Evolutionary conservation across 1,140 invertebrate species (phyloP), one percentile per base, ranked within the genome.

Genomic region (Holotrichia oblita): DNA sequence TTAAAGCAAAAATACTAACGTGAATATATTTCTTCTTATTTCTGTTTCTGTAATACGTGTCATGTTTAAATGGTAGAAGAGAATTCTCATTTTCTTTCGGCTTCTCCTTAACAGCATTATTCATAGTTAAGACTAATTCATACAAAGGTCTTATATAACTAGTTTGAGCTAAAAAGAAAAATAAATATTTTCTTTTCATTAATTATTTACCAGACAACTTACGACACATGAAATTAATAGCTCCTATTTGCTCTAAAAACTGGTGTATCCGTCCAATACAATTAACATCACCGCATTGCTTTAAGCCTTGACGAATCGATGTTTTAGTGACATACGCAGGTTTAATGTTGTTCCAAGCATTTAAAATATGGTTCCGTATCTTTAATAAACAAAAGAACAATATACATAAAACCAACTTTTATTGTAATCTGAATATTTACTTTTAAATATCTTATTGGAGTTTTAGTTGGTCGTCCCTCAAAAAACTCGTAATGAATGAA

Each of bases 141-240:
- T 82, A 80, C 61, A 87, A 80, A 20, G 87, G 87, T 73, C 87
- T 79, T 76, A 84, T 81, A 78, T 88, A 87, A 75, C 80, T 84
- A 6, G 85, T 86, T 84, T 88, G 85, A 74, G 84, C 87, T 88
- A 78, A 78, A 81, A 79, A 80, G 22, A 61, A 59, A n/a, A n/a
- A n/a, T 22, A 27, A 75, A 77, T n/a, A 80, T 77, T 64, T 61
- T 12, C 10, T 34, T 6, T 27, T 34, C n/a, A n/a, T 64, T 64
- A 14, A 2, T 40, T 0, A 69, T 27, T 10, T 12, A 24, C 24
- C 48, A 64, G 14, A 44, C 34, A 76, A 86, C 86, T 86, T 86
- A 90, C 90, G 88, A 87, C 91, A 92, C 27, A 89, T 89, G 88
- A 91, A 92, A 86, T 93, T 93, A 75, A 93, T 92, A 34, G 89